Evolutionary conservation across 1,140 invertebrate species (phyloP).

Genomic region (Meloidogyne chitwoodi): DNA sequence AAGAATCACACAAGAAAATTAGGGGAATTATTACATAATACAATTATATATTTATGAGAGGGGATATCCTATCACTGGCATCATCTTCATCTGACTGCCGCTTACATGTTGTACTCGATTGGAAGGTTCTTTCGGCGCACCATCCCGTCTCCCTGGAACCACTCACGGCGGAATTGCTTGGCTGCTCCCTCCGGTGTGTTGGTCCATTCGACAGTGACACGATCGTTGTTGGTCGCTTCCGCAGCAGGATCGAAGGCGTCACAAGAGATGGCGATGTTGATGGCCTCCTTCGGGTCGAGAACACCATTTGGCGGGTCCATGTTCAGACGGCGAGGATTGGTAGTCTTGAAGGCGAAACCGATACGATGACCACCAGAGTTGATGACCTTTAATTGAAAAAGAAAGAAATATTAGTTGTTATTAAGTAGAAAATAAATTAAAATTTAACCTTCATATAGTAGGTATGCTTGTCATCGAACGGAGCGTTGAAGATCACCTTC

Average conservation of each 20-base stretch:
- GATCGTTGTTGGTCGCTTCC: conserved; percentile 48
- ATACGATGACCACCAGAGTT: conserved; percentile 40
- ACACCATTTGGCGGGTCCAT: conserved; percentile 40
- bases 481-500: conserved; percentile 44
- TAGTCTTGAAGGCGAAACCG: conserved; percentile 47
- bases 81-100: too few species aligned
- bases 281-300: conserved; percentile 43
- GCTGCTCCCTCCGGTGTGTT: conserved; percentile 45
- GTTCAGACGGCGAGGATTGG: conserved; percentile 32
- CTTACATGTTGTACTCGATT: conserved; percentile 42
- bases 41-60: too few species aligned
- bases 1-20: neutral
- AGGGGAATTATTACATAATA: neutral
- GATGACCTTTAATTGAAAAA: conserved; percentile 28
- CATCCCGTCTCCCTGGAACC: conserved; percentile 49
- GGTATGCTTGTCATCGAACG: conserved; percentile 48
- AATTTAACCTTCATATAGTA: conserved; percentile 41
- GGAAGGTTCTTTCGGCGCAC: conserved; percentile 47
- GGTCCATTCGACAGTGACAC: conserved; percentile 48
- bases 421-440: too few species aligned
- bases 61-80: too few species aligned
- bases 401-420: too few species aligned
- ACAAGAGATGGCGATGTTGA: conserved; percentile 40
- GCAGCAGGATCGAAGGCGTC: conserved; percentile 36
- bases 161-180: conserved; percentile 42